A percentile compares a stretch with the other conserved stretches of the same genome.
These are phyloP conservation scores for Sebastes goodei DNA, from an alignment of 2,797 vertebrate genomes.

Conservation along the genomic window DNA sequence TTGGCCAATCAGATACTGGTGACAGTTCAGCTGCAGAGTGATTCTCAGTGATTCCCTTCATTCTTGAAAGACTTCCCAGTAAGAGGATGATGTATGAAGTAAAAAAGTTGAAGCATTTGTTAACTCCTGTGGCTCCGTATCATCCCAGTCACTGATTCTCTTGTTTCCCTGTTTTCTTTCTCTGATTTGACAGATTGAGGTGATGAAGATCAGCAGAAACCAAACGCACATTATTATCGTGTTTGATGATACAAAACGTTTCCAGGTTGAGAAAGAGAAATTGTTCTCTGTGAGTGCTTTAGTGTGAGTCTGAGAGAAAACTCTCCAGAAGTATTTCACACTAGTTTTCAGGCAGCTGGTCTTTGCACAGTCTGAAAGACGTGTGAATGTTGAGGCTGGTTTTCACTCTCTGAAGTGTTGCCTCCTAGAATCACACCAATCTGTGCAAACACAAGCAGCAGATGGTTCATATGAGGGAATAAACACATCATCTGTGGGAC, in stretches of 20 bases:
- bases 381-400: neutral
- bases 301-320: neutral
- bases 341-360: constrained; percentile 7
- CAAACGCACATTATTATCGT: neutral
- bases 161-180: neutral
- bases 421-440: constrained; percentile 6
- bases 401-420: constrained; percentile 9
- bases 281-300: neutral
- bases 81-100: neutral
- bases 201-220: neutral
- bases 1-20: neutral
- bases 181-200: neutral
- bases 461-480: constrained; percentile 4
- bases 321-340: neutral
- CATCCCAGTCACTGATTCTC: neutral
- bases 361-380: neutral
- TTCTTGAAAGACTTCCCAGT: neutral
- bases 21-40: neutral
- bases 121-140: neutral
- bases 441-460: constrained; percentile 7
- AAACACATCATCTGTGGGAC: neutral
- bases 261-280: neutral
- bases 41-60: neutral
- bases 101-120: neutral
- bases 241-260: neutral